Evolutionary conservation across 2,113 vertebrate genomes (phyloP), one percentile per base, ranked within the genome.

Genomic region (Miniopterus natalensis): DNA sequence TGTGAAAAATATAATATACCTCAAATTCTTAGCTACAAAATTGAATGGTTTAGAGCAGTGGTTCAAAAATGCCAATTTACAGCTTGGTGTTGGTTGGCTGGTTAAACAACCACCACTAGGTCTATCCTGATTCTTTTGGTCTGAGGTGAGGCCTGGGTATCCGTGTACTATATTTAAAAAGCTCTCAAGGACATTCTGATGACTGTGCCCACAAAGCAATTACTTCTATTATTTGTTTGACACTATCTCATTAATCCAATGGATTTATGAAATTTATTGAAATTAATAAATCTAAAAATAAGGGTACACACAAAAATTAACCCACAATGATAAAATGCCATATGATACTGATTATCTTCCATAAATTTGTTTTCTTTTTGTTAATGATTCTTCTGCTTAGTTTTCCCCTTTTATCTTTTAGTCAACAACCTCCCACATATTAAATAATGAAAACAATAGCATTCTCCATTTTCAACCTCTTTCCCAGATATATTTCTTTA

Each of bases 21-120:
- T 96, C 59, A 25, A 20, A 47, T 47, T 68, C 70, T 81, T 49
- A 95, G 75, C 51, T 93, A 84, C 27, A 90, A 81, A 95, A 63
- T 55, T 63, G 36, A 81, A 81, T 42, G 10, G 42, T 61, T 80
- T n/a, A 57, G 84, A 88, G 9, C 40, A 73, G n/a, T 71, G 55
- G 47, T 66, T 79, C 17, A 14, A 49, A 92, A 79, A 78, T 45
- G 25, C 20, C 31, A 77, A 29, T 31, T 61, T 61, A 81, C 5
- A 6, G 68, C 23, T 25, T 63, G 53, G 21, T 18, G 36, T 27
- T 83, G 47, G 31, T 17, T 77, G 36, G 31, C 25, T 94, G 31
- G 42, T 11, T 65, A 36, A 77, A 49, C 53, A 80, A 78, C 11
- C 27, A 81, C 31, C 31, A 55, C 45, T 49, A 2, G 47, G 63